These are phyloP conservation scores for Antigone vipio DNA, from an alignment of 2,113 vertebrate species.

Conservation along the genomic window DNA sequence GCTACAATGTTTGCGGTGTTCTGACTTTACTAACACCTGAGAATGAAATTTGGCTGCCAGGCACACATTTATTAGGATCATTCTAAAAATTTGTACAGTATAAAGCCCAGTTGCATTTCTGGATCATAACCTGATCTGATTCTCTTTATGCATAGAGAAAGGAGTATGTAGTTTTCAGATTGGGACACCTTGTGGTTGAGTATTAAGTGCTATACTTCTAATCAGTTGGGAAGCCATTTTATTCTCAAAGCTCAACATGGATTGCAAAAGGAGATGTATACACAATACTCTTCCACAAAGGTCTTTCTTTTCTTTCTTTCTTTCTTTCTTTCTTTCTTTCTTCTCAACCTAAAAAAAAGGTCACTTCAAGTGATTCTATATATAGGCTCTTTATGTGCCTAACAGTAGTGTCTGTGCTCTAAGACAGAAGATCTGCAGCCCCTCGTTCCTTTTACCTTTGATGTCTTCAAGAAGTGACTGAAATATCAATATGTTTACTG, in stretches of 20 bases:
- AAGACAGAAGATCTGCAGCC: background rate
- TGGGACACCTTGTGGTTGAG: background rate
- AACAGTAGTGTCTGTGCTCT: background rate
- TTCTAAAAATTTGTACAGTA: background rate
- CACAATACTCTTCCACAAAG: background rate
- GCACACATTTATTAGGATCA: background rate
- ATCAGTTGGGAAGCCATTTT: background rate
- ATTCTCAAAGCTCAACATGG: background rate
- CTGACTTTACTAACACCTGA: background rate
- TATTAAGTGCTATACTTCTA: background rate
- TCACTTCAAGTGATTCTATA: background rate
- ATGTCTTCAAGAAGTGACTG: constrained; percentile 34
- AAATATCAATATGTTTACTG: constrained; percentile 51
- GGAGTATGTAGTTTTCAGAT: background rate
- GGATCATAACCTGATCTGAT: background rate
- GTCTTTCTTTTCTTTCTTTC: background rate
- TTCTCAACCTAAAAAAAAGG: background rate
- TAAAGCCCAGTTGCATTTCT: background rate
- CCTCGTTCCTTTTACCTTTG: constrained; percentile 7
- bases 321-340: too few species aligned
- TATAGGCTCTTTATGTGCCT: background rate
- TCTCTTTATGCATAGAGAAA: background rate
- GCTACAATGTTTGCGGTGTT: background rate
- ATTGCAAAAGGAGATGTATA: background rate
- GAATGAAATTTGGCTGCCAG: background rate